A percentile compares a stretch with the other conserved stretches of the same genome.
These are phyloP conservation scores for Lepeophtheirus salmonis DNA, from an alignment of 1,140 invertebrate genomes.

Conservation along the genomic window DNA sequence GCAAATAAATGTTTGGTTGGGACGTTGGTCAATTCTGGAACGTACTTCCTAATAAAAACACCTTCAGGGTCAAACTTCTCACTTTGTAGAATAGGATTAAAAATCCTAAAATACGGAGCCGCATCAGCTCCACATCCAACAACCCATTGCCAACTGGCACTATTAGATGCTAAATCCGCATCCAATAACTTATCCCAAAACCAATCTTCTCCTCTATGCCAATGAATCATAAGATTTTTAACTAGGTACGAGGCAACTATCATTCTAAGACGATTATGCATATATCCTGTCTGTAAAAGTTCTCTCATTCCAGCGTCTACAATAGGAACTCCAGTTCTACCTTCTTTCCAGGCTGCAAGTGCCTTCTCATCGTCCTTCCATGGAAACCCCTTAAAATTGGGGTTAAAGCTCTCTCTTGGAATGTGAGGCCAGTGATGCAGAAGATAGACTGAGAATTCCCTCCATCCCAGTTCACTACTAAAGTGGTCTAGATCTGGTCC, in stretches of 20 bases:
- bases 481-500: not conserved
- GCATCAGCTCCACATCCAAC: not conserved
- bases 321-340: constrained; percentile 31
- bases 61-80: not conserved
- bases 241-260: constrained; percentile 30
- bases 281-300: constrained; percentile 29
- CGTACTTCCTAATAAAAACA: not conserved
- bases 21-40: not conserved
- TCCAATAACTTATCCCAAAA: not conserved
- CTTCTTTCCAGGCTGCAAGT: constrained; percentile 21
- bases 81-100: not conserved
- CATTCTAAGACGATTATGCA: constrained; percentile 31
- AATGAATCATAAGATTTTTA: not conserved
- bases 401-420: not conserved
- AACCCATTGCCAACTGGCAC: not conserved
- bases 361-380: not conserved
- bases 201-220: not conserved
- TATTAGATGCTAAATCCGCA: not conserved
- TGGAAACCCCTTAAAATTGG: not conserved
- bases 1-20: not conserved
- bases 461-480: not conserved
- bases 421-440: not conserved
- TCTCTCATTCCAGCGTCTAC: constrained; percentile 33
- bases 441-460: not conserved
- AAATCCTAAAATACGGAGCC: not conserved